Evolutionary conservation across 2,113 vertebrate species (phyloP).

Genomic region (Podarcis cretensis): DNA sequence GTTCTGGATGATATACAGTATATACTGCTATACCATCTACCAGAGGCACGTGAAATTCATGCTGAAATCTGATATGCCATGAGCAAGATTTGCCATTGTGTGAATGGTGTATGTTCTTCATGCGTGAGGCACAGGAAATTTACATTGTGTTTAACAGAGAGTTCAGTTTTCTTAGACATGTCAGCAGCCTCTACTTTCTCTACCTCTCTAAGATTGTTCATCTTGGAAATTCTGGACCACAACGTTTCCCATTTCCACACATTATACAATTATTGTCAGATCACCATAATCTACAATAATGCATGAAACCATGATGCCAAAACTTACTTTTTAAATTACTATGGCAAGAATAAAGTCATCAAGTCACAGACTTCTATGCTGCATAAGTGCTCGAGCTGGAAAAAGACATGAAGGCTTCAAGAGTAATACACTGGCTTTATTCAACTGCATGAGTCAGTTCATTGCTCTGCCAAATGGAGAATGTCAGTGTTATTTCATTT

Average conservation of each 20-base stretch:
- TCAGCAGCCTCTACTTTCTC: background rate
- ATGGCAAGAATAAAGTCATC: slow-evolving; percentile 18
- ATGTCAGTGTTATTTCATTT: slow-evolving; percentile 28
- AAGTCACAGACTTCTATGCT: background rate
- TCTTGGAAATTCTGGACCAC: background rate
- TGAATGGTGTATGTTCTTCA: no score
- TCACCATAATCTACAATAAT: background rate
- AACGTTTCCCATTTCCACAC: background rate
- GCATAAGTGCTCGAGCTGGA: slow-evolving; percentile 10
- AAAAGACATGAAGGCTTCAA: slow-evolving; percentile 23
- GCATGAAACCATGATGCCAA: background rate
- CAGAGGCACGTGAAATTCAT: background rate
- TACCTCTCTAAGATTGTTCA: background rate
- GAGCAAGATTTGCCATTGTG: no score
- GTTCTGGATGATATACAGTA: background rate
- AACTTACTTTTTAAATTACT: slow-evolving; percentile 6
- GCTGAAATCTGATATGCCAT: background rate
- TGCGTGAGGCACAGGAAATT: background rate
- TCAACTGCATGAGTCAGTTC: slow-evolving; percentile 21
- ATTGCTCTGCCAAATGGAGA: slow-evolving; percentile 26
- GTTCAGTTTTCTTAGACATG: background rate
- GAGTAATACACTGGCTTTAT: slow-evolving; percentile 17
- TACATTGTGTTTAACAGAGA: background rate
- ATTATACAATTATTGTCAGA: background rate
- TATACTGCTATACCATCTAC: background rate